Evolutionary conservation across 2,888 invertebrate species (phyloP), one percentile per base, ranked within the genome.

Genomic region (Iphiclides podalirius): DNA sequence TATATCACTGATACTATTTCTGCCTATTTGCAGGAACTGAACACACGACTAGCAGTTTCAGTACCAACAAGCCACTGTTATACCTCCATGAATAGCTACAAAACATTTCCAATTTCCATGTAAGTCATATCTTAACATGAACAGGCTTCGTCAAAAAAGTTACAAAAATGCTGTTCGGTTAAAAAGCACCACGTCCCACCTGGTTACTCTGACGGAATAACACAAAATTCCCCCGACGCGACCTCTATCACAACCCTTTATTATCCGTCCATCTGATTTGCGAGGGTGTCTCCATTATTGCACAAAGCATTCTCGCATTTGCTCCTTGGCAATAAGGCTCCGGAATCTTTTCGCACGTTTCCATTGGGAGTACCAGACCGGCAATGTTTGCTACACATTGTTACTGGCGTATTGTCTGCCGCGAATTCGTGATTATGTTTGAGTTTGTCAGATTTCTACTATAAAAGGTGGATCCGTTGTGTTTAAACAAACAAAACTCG

Each of bases 371-470:
- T 47, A 44, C 12, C 48, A 49, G 54, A 52, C 48, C 56, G 58
- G 52, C 59, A 55, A 63, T 75, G 67, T 75, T 75, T 72, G 64
- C 64, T 57, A 59, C 61, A 69, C 65, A 68, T 72, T 75, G 75
- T 76, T 72, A 71, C 54, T 60, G 60, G 60, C 64, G 56, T 15
- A 23, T 31, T 51, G 48, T 53, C 47, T 55, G 55, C 60, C 58
- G 59, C 57, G 60, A 60, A 68, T 73, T 61, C 74, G 79, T 77
- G 78, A 77, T 76, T 67, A 66, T 68, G 66, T 69, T 61, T 60
- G 66, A 66, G 66, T 67, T 64, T 64, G 70, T 66, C 72, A 77
- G 81, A 78, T 79, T 75, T 74, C 67, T 53, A 78, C 77, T 75
- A 78, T 67, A 56, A 47, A 31, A 41, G 64, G 58, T 47, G 60